phyloP scores from a whole-genome alignment of 2,113 vertebrate species.

The Microcebus tavaratra region DNA sequence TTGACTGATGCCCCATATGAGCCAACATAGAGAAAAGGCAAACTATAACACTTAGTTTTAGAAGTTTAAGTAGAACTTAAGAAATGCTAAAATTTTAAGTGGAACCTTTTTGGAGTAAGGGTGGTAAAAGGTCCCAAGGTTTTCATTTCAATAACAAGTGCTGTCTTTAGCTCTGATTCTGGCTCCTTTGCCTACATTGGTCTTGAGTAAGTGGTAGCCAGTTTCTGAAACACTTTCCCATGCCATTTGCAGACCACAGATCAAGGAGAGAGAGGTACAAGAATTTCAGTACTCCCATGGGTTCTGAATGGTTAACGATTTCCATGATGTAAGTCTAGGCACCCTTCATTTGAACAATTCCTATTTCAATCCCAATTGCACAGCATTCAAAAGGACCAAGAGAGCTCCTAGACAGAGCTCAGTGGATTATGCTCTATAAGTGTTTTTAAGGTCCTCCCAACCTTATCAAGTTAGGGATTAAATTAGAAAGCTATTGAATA shows the following conservation, averaged over 20 bases:
- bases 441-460: background rate
- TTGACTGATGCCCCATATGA: background rate
- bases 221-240: background rate
- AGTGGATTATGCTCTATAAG: background rate
- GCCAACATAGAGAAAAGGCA: background rate
- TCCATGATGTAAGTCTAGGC: background rate
- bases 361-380: background rate
- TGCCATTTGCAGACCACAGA: background rate
- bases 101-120: background rate
- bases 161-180: background rate
- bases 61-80: background rate
- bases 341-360: background rate
- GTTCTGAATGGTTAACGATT: background rate
- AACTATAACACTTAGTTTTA: background rate
- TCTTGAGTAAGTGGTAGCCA: background rate
- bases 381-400: background rate
- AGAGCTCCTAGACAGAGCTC: background rate
- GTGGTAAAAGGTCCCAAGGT: background rate
- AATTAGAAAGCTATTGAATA: background rate
- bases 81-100: constrained; percentile 14
- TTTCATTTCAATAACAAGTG: background rate
- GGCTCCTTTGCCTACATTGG: background rate
- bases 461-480: background rate
- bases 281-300: background rate
- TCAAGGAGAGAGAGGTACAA: background rate